Evolutionary conservation across 2,797 vertebrate species (phyloP).

Genomic region (Melanotaenia trifasciata): DNA sequence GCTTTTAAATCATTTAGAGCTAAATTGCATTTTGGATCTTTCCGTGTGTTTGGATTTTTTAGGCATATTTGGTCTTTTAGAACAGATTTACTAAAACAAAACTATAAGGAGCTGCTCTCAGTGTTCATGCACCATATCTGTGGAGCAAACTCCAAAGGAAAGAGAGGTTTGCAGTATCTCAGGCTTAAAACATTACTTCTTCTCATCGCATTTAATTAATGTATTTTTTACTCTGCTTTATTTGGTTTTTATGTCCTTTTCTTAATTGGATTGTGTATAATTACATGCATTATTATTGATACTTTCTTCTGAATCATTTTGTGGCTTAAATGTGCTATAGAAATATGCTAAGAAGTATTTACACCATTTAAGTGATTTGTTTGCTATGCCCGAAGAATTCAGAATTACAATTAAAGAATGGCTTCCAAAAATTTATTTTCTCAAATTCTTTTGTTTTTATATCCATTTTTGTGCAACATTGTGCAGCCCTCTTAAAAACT

Average conservation of each 20-base stretch:
- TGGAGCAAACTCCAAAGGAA: neutral
- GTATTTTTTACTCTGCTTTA: neutral
- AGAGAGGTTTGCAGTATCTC: neutral
- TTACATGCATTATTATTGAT: neutral
- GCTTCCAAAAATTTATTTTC: no score
- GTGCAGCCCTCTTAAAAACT: constrained; percentile 6
- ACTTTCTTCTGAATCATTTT: neutral
- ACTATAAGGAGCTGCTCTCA: neutral
- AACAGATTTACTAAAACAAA: neutral
- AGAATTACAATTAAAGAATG: no score
- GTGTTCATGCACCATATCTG: neutral
- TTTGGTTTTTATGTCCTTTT: neutral
- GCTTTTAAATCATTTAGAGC: neutral
- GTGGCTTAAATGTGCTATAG: no score
- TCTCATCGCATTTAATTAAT: neutral
- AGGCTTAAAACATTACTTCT: neutral
- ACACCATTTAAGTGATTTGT: no score
- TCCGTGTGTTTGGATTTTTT: neutral
- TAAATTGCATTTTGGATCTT: neutral
- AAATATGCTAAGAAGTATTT: no score
- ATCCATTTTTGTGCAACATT: no score
- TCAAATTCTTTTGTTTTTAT: no score
- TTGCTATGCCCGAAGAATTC: no score
- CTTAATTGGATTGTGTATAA: neutral
- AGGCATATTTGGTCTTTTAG: neutral